Base-by-base conservation (phyloP, 2,888 invertebrate species). In the Ophion costatus region DNA sequence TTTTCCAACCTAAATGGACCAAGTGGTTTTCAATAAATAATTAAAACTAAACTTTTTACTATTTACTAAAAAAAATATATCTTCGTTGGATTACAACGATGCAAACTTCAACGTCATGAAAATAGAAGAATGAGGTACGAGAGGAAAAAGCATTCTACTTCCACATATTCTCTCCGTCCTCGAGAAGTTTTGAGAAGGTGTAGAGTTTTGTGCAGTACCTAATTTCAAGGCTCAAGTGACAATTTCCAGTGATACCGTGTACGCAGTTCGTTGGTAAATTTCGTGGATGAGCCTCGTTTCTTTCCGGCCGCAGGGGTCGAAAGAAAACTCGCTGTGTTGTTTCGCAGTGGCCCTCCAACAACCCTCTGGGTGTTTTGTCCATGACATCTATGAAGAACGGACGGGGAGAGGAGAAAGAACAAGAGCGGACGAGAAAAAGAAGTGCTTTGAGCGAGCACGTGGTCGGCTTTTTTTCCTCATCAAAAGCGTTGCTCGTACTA, bases 401-500 rank as follows among this genome's bases (percentile, higher is more conserved):
- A 42, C 61, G 63, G 63, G 74, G 22, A 24, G 74, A 45, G 67
- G 6, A 45, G 29, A 42, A 2, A 70, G 24, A 38, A 9, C 17
- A 57, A 29, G 57, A 74, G 22, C 29, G 70, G 20, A 57, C 22
- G 73, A 5, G 73, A 57, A 42, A 17, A 33, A 14, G 33, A 66
- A 64, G 11, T n/a, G 51, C 63, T 81, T 59, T 33, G 64, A 70
- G 73, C 22, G 61, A 56, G 38, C 82, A 82, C 85, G 82, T 82
- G 82, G 71, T n/a, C 80, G 82, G 71, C 9, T 80, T 80, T 80
- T 42, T n/a, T 80, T 64, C 29, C 64, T 64, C 77, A 63, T 83
- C 70, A 63, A 78, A 74, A 80, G 75, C 61, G 57, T 61, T 22
- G 82, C 51, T 74, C 82, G 80, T 78, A 88, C 91, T 91, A 91